These are phyloP conservation scores for Macrocentrus cingulum DNA, from an alignment of 1,140 invertebrate species.

Conservation along the genomic window DNA sequence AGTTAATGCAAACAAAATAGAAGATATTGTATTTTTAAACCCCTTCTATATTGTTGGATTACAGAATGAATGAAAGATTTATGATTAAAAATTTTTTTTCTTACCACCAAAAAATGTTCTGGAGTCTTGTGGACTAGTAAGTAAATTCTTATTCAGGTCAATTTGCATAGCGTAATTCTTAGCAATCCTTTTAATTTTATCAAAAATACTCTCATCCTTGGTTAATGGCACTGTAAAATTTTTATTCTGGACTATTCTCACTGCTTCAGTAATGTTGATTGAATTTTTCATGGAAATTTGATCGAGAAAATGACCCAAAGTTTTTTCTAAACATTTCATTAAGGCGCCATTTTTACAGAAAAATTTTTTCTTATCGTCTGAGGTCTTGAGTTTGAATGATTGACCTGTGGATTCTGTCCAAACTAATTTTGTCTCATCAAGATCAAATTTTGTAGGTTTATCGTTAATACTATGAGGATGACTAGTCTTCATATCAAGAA, in stretches of 20 bases:
- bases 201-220: slow-evolving; percentile 34
- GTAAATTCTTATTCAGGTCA: slow-evolving; percentile 41
- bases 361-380: neutral
- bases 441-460: slow-evolving; percentile 52
- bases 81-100: too few relatives aligned
- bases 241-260: slow-evolving; percentile 41
- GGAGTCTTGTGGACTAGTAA: slow-evolving; percentile 40
- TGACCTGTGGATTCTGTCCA: slow-evolving; percentile 33
- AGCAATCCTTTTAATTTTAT: slow-evolving; percentile 48
- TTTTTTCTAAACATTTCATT: slow-evolving; percentile 32
- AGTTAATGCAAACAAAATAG: too few relatives aligned
- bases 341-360: slow-evolving; percentile 21
- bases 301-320: slow-evolving; percentile 37
- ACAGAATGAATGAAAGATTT: too few relatives aligned
- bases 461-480: slow-evolving; percentile 37
- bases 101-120: slow-evolving; percentile 56
- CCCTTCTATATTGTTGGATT: too few relatives aligned
- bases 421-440: slow-evolving; percentile 38
- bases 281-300: slow-evolving; percentile 33
- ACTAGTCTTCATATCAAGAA: neutral
- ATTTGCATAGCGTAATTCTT: slow-evolving; percentile 51
- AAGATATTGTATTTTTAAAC: too few relatives aligned
- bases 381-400: neutral
- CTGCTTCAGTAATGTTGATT: slow-evolving; percentile 46
- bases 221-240: slow-evolving; percentile 26